Conservation (phyloP, 2,113 vertebrate genomes). For the Onychostoma macrolepis region DNA sequence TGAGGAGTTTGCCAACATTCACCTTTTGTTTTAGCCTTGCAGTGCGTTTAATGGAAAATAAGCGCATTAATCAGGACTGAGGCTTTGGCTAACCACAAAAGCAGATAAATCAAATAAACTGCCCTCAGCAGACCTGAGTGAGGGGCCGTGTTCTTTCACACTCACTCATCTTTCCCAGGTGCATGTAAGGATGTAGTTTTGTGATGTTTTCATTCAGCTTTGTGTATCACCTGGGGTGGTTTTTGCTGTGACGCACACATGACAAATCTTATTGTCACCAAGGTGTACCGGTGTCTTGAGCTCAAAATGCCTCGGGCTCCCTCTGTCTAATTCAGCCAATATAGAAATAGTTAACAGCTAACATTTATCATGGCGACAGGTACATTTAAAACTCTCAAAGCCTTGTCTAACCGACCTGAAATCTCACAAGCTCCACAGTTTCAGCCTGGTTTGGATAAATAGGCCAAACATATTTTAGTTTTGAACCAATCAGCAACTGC, state of each 20-base stretch:
- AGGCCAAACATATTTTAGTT: constrained; percentile 1
- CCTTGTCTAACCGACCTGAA: background rate
- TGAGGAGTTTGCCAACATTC: constrained; percentile 24
- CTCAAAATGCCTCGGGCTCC: background rate
- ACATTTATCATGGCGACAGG: constrained; percentile 19
- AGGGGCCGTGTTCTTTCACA: background rate
- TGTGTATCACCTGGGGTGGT: background rate
- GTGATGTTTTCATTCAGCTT: background rate
- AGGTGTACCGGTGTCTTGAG: background rate
- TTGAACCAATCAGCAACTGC: constrained; percentile 21
- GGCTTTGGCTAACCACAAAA: constrained; percentile 27
- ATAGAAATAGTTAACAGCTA: background rate
- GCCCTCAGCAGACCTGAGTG: constrained; percentile 33
- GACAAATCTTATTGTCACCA: constrained; percentile 7
- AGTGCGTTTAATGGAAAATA: constrained; percentile 51
- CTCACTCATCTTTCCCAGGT: constrained; percentile 10
- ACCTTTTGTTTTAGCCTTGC: constrained; percentile 36
- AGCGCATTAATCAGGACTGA: constrained; percentile 52
- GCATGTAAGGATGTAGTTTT: constrained; percentile 7
- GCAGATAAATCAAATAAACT: constrained; percentile 46
- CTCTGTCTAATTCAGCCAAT: constrained; percentile 17
- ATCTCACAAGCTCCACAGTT: background rate
- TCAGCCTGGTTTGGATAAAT: background rate
- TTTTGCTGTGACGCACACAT: background rate
- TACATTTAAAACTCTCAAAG: constrained; percentile 12